Percentiles rank a stretch among this genome's conserved stretches.
These are phyloP conservation scores for Betta splendens DNA, from an alignment of 2,797 vertebrate genomes.

Conservation along the genomic window DNA sequence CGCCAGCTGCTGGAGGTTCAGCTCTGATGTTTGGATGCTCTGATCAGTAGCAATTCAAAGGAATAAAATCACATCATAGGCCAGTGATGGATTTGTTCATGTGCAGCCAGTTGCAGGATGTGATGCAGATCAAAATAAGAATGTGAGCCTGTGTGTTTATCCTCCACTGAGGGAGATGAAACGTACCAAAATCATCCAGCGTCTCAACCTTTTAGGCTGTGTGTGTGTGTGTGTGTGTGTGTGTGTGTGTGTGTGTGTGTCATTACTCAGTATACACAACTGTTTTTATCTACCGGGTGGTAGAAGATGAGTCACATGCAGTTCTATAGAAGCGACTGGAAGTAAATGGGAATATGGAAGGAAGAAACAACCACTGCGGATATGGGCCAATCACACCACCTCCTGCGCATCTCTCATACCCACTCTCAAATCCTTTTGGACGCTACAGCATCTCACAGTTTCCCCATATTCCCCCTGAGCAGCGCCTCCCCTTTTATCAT, in stretches of 20 bases:
- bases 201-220: slow-evolving; percentile 39
- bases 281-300: slow-evolving; percentile 65
- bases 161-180: slow-evolving; percentile 14
- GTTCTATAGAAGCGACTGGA: slow-evolving; percentile 50
- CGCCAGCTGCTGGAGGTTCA: neutral
- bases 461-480: slow-evolving; percentile 2
- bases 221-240: slow-evolving; percentile 7
- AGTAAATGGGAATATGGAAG: too few relatives aligned
- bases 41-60: slow-evolving; percentile 2
- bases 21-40: neutral
- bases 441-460: slow-evolving; percentile 3
- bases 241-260: slow-evolving; percentile 10
- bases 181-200: slow-evolving; percentile 22
- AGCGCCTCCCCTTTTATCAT: slow-evolving; percentile 27
- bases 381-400: slow-evolving; percentile 13
- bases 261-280: slow-evolving; percentile 36
- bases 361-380: slow-evolving; percentile 18
- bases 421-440: neutral
- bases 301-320: slow-evolving; percentile 61
- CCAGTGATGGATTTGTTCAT: neutral
- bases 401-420: slow-evolving; percentile 6
- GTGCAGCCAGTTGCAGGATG: slow-evolving; percentile 4
- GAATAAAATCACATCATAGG: neutral
- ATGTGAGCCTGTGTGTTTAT: slow-evolving; percentile 3
- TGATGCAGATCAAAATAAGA: slow-evolving; percentile 21